Evolutionary conservation across 2,797 vertebrate genomes (phyloP), one percentile per base, ranked within the genome.

Genomic region (Sebastes kiyomatsui): DNA sequence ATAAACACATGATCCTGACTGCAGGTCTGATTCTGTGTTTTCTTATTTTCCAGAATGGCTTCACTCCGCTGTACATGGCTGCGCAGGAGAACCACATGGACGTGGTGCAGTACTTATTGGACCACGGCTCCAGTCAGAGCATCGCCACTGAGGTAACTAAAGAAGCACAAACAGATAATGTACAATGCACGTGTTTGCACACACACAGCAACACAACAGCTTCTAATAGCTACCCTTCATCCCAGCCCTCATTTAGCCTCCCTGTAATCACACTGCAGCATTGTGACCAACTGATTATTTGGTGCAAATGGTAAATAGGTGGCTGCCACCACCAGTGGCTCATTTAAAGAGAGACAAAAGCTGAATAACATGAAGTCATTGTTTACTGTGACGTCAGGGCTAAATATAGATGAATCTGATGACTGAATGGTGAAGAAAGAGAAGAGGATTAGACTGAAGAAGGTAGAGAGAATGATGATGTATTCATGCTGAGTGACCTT

Each of bases 81-180:
- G 98, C 98, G 20, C 98, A 99, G 96, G 98, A 99, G 95, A 99
- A 99, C 85, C 98, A 99, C 90, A 87, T 99, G 95, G 98, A 98
- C 2, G 98, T 99, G 85, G 98, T 99, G 65, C 98, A 97, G 92
- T 99, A 96, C 93, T 95, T 99, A 72, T 94, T 99, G 87, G 98
- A 99, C 89, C 96, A 98, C 3, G 97, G 97, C 84, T 97, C 98
- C 87, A 99, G 97, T 90, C 98, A 99, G 89, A 98, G 98, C 94
- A 97, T 99, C 68, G 98, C 98, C 86, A 99, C 98, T 2, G 98
- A 99, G 97, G 96, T 95, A 85, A 75, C 33, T 2, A 35, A 58
- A n/a, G 64, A 7, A 33, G 9, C 14, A 33, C 54, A 71, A 8
- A 56, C 32, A 28, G 20, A 54, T 8, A 9, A 32, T 5, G 20